Conservation (phyloP, 2,797 vertebrate species). For the Lagodon rhomboides region DNA sequence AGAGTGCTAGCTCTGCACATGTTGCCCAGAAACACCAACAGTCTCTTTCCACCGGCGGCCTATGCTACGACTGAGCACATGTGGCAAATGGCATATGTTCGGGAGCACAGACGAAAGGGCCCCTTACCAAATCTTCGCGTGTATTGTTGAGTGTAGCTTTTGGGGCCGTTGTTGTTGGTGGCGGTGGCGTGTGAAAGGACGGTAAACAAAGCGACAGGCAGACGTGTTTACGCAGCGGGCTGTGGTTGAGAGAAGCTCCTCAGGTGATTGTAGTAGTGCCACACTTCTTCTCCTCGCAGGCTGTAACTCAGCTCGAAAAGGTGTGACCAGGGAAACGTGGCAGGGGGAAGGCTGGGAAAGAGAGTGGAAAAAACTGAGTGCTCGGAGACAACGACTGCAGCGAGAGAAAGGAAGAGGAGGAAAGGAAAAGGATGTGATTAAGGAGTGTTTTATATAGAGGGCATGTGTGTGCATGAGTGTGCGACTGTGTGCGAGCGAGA, state of each 20-base stretch:
- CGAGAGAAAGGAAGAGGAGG: conserved; percentile 27
- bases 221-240: conserved; percentile 53
- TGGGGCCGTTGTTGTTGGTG: conserved; percentile 41
- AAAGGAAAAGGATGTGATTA: conserved; percentile 29
- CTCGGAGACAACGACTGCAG: conserved; percentile 25
- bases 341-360: conserved; percentile 23
- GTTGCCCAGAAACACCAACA: conserved; percentile 54
- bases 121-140: conserved; percentile 40
- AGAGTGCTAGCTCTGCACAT: conserved; percentile 30
- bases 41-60: conserved; percentile 40
- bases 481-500: conserved; percentile 15
- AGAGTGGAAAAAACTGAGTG: neutral
- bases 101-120: conserved; percentile 43
- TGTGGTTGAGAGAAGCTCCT: conserved; percentile 67
- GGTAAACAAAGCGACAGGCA: conserved; percentile 63
- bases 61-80: conserved; percentile 48
- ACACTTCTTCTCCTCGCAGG: conserved; percentile 61
- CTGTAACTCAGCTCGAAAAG: conserved; percentile 77
- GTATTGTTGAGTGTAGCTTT: conserved; percentile 53
- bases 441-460: conserved; percentile 35
- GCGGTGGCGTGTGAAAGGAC: conserved; percentile 52
- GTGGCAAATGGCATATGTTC: conserved; percentile 70
- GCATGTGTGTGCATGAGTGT: conserved; percentile 9
- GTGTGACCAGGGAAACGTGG: conserved; percentile 67
- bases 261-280: conserved; percentile 66